Conservation (phyloP, 2,113 vertebrate genomes). For the Columbina picui region DNA sequence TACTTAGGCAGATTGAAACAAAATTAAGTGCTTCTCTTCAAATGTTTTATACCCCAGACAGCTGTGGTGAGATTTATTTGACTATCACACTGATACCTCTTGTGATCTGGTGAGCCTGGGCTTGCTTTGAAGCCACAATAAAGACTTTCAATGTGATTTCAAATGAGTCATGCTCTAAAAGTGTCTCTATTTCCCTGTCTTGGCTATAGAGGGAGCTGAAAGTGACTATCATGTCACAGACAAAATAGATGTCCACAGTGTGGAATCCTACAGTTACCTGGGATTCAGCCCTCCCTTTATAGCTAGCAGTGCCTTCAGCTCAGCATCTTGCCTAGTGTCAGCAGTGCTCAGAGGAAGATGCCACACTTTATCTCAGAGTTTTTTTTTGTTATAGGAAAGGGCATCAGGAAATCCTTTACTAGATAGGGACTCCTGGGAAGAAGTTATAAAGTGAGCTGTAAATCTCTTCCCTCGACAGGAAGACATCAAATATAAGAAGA, state of each 20-base stretch:
- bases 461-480: not conserved
- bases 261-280: not conserved
- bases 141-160: not conserved
- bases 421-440: not conserved
- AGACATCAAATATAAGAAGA: not conserved
- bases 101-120: not conserved
- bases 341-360: not conserved
- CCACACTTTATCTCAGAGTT: not conserved
- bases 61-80: not conserved
- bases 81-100: not conserved
- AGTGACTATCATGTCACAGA: not conserved
- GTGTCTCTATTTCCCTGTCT: not conserved
- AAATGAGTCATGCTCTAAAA: not conserved
- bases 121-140: not conserved
- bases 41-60: not conserved
- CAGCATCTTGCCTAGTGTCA: not conserved
- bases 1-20: not conserved
- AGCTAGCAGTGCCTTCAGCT: not conserved
- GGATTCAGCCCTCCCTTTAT: not conserved
- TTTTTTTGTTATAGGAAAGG: rapidly evolving
- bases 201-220: not conserved
- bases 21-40: not conserved
- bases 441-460: not conserved
- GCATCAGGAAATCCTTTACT: not conserved
- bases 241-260: not conserved